Evolutionary conservation across 1,140 invertebrate species (phyloP).

Genomic region (Hyles vespertilio): DNA sequence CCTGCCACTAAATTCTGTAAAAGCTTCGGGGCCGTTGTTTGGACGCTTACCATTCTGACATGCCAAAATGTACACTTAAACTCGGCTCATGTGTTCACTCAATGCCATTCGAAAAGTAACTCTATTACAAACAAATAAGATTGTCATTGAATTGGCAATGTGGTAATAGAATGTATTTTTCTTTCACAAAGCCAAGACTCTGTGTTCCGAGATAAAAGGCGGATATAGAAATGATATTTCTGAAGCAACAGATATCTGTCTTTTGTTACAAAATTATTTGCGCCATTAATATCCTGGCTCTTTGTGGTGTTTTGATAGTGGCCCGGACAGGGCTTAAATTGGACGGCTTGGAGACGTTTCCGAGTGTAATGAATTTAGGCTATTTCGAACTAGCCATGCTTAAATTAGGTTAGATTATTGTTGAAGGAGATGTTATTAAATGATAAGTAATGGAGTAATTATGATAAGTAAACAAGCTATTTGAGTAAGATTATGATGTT

Average conservation of each 20-base stretch:
- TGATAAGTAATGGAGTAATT: too few species aligned
- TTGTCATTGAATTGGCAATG: background rate
- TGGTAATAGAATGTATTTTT: constrained; percentile 5
- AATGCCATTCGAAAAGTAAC: background rate
- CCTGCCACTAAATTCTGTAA: constrained; percentile 32
- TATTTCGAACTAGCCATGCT: too few species aligned
- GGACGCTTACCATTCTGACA: constrained; percentile 24
- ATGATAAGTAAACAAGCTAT: too few species aligned
- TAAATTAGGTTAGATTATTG: too few species aligned
- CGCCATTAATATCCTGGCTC: too few species aligned
- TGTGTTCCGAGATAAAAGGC: constrained; percentile 1
- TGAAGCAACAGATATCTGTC: background rate
- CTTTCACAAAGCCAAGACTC: background rate
- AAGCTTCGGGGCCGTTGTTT: constrained; percentile 28
- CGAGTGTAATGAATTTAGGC: too few species aligned
- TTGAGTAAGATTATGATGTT: too few species aligned
- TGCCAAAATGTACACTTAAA: constrained; percentile 21
- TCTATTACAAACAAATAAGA: background rate
- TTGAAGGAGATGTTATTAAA: too few species aligned
- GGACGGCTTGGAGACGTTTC: too few species aligned
- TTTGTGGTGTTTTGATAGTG: too few species aligned
- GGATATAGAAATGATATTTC: constrained; percentile 4
- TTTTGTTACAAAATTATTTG: too few species aligned
- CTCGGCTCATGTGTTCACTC: constrained; percentile 15
- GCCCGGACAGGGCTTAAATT: too few species aligned